Evolutionary conservation across 2,113 vertebrate genomes (phyloP), one percentile per base, ranked within the genome.

Genomic region (Himantopus leucocephalus): DNA sequence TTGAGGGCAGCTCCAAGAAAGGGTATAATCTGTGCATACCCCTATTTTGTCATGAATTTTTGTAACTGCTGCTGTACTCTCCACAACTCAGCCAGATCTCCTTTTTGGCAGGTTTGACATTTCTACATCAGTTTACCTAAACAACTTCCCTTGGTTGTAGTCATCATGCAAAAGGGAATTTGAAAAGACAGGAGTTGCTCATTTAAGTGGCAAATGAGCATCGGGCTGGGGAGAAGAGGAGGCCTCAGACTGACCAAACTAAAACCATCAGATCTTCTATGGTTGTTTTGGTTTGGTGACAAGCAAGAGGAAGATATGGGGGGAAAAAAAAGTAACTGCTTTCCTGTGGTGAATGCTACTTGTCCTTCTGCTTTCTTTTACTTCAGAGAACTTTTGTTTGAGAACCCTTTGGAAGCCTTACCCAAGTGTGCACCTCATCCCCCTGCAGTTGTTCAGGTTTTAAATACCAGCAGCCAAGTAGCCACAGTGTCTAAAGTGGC

Each of bases 351-450:
- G 56, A 92, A 70, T 52, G 48, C 60, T 56, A 8, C 59, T 97
- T 96, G 74, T 80, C n/a, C 66, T 92, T 96, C n/a, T 88, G 43
- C 75, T 95, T 92, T 60, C 37, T 95, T 91, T 73, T 93, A 66
- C 71, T 92, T 92, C 43, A 91, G 86, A 88, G 93, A 94, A 88
- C 55, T 86, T 92, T 74, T 94, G 45, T 93, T 96, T 96, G 89
- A 96, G 88, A 97, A 95, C 85, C 94, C 82, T 92, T 85, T 97
- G 95, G 95, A 97, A 92, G 76, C 92, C 56, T 73, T 92, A 23
- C 84, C 58, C 63, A 88, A 77, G 66, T 70, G 48, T 16, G 43
- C 92, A 74, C 85, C 77, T 86, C 84, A 95, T 52, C 76, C 73
- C 41, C 87, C 89, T 62, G 74, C 76, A 78, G 2, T 70, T 41